Base-by-base conservation (phyloP, 2,797 vertebrate genomes). In the Choloepus didactylus region DNA sequence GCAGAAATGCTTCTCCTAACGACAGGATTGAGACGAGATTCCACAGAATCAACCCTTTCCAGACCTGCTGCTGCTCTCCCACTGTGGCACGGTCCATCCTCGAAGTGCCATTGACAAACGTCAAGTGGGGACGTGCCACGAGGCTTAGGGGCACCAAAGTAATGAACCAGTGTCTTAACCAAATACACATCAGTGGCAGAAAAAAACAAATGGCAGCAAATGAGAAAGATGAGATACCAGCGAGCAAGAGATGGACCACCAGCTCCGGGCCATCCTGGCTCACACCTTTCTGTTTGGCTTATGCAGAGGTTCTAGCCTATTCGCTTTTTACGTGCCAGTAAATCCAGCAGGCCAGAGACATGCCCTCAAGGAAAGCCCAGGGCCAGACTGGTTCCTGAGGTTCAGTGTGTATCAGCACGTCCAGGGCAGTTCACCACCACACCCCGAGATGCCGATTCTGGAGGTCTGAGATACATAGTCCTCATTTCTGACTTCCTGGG, bases 31-130 rank as follows among this genome's bases (percentile, higher is more conserved):
- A 9, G 4, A 51, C 18, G 12, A 0, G 4, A 23, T 75, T 23
- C 54, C 25, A 11, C 10, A 0, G 27, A 35, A 14, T 56, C 19
- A 31, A 12, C 0, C 18, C 49, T 29, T 14, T 15, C 12, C 25
- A n/a, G 19, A 9, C 10, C 14, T 9, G 18, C 38, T 21, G 27
- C 83, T 62, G 29, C 49, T 23, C 31, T 49, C 56, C 2, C 27
- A 21, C 0, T 15, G 12, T 6, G 2, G 9, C 5, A 5, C 18
- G 7, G 3, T 12, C 69, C 51, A 0, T 2, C 9, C 46, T n/a
- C 6, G 6, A 62, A 6, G 4, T 12, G 5, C 59, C 31, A 6
- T 1, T 38, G 69, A 15, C 38, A 14, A 0, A 69, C 21, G 0
- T 15, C 64, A 7, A 25, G 31, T 5, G 21, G 59, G 59, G 4